A percentile compares a stretch with the other conserved stretches of the same genome.
Conservation (phyloP, 1,140 invertebrate genomes). For the Cyclina sinensis region DNA sequence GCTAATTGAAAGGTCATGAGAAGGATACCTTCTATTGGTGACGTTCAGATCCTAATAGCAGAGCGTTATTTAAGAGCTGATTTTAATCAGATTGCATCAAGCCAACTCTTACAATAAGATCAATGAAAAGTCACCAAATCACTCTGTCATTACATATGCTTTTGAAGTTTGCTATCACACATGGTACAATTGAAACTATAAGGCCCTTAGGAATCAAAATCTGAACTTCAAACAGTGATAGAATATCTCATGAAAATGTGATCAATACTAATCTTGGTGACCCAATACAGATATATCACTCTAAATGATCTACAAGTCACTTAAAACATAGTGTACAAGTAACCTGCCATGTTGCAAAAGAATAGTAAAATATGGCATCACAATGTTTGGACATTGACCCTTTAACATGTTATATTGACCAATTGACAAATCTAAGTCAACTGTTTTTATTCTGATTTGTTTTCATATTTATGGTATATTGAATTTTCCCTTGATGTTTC, state of each 20-base stretch:
- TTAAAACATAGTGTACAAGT: constrained; percentile 9
- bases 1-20: too few species aligned
- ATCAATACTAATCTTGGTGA: not conserved
- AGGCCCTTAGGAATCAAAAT: not conserved
- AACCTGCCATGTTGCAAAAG: not conserved
- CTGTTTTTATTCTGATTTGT: too few species aligned
- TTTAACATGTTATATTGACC: too few species aligned
- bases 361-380: too few species aligned
- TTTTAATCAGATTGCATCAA: too few species aligned
- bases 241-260: not conserved
- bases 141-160: constrained; percentile 25
- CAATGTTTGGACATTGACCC: too few species aligned
- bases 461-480: too few species aligned
- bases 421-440: too few species aligned
- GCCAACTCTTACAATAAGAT: not conserved
- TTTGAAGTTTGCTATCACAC: constrained; percentile 31
- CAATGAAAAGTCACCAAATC: not conserved
- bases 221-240: constrained; percentile 8
- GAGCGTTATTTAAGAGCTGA: too few species aligned
- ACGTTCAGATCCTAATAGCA: too few species aligned
- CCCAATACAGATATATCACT: not conserved
- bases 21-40: too few species aligned
- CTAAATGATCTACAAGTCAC: not conserved
- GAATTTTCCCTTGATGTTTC: too few species aligned
- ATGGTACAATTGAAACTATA: constrained; percentile 3